Evolutionary conservation across 2,797 vertebrate species (phyloP), one percentile per base, ranked within the genome.

Genomic region (Myotis pilosus): DNA sequence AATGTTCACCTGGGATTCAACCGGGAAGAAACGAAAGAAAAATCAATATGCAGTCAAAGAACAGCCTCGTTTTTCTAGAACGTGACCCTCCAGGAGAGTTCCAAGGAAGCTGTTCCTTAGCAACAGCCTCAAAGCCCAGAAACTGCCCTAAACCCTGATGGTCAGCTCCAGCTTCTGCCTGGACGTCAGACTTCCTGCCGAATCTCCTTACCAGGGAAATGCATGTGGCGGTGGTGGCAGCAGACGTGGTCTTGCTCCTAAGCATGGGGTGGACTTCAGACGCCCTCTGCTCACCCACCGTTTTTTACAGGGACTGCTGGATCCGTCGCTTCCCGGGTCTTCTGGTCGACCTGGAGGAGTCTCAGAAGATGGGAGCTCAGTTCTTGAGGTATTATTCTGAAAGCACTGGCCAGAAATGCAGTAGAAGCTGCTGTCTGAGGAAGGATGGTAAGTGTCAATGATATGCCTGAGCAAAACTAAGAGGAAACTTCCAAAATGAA

Each of bases 231-330:
- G 97, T 97, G 97, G 81, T 96, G 6, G 60, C 60, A 5, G 64
- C 44, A 2, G 64, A 23, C 0, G 69, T 98, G 95, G 92, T 99
- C 80, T 33, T 98, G 96, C 96, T 99, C 1, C 92, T 99, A 66
- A 95, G 95, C 81, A 91, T 98, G 97, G 88, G 97, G 30, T 94
- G 95, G 89, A 81, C 91, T 44, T 94, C 98, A 0, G 98, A 98
- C 33, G 86, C 98, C 0, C 98, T 98, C 85, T 99, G 99, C 98
- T 99, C 99, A 0, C 99, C 99, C 62, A 99, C 98, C 0, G 93
- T 98, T 1, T 99, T 99, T 84, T 99, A 99, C 87, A 98, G 99
- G 89, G 98, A 99, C 98, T 99, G 99, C 98, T 99, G 99, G 99
- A 99, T 99, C 84, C 98, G 98, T 33, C 99, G 99, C 28, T 99